Evolutionary conservation across 2,113 vertebrate genomes (phyloP), one percentile per base, ranked within the genome.

Genomic region (Centropristis striata): DNA sequence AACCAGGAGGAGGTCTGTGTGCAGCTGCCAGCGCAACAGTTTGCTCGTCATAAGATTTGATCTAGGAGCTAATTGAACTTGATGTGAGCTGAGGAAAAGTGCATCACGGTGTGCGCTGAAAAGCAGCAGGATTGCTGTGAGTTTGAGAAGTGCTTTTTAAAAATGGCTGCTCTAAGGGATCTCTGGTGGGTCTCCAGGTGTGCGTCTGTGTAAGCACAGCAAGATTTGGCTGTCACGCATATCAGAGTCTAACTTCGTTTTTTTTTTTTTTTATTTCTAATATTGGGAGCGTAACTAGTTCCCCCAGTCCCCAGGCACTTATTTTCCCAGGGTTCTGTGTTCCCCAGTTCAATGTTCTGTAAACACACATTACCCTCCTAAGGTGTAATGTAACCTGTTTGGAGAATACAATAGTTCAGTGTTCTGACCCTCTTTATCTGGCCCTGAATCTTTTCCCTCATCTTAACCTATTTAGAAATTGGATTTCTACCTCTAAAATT

Each of bases 51-150:
- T 65, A 71, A 75, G 51, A 79, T 77, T 71, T 84, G 83, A 92
- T 87, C 61, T 49, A 0, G 15, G 51, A 54, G 44, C 61, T 90
- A 88, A 91, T 89, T 86, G 69, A 85, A 86, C 59, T 67, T 86
- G 88, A 91, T 74, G 12, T 66, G 55, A 80, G 70, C 32, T 2
- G 63, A 65, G 71, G 70, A 6, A 82, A 28, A 88, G 77, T 86
- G 86, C 79, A 80, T 74, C 68, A 15, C 47, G 42, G 75, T 71
- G 78, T 46, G 71, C 39, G 18, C 27, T 36, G 18, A 41, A 55
- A 63, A 80, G 51, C 63, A 71, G 57, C 0, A 20, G 57, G 50
- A 58, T 27, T 37, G 36, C 81, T 63, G 32, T 2, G 51, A 18
- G 28, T 71, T 55, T 76, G 32, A 64, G 28, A 55, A 59, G 60